A percentile compares a stretch with the other conserved stretches of the same genome.
Evolutionary conservation across 1,140 invertebrate genomes (phyloP).

Genomic region (Periplaneta americana): DNA sequence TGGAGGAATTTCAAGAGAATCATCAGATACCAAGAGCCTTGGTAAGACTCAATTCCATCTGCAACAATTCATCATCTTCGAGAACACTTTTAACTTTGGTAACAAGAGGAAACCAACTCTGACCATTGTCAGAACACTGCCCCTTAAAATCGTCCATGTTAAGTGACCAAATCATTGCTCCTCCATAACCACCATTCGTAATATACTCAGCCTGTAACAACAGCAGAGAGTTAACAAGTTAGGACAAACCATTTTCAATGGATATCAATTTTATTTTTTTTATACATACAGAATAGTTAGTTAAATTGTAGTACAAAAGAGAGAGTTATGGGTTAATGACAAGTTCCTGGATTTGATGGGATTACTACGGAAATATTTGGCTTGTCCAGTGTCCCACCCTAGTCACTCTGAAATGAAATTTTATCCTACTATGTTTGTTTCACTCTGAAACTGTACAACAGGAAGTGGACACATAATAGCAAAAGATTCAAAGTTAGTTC

Average conservation of each 20-base stretch:
- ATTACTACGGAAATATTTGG: too few species aligned
- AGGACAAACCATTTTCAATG: background rate
- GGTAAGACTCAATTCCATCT: conserved; percentile 16
- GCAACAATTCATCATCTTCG: conserved; percentile 25
- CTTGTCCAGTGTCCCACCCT: too few species aligned
- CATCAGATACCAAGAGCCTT: conserved; percentile 16
- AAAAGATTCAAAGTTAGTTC: too few species aligned
- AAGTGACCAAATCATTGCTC: conserved; percentile 71
- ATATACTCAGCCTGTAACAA: conserved; percentile 53
- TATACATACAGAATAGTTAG: too few species aligned
- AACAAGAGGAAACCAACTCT: conserved; percentile 26
- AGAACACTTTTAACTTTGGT: conserved; percentile 24
- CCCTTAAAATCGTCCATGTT: conserved; percentile 63
- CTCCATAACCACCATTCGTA: conserved; percentile 52
- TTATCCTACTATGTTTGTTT: too few species aligned
- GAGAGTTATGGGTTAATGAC: too few species aligned
- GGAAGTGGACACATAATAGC: too few species aligned
- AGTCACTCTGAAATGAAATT: too few species aligned
- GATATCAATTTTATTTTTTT: too few species aligned
- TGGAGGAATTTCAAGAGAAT: background rate
- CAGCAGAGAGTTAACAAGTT: background rate
- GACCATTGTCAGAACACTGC: conserved; percentile 1
- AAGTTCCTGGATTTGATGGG: too few species aligned
- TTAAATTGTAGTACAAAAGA: too few species aligned
- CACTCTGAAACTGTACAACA: too few species aligned